Evolutionary conservation across 2,888 invertebrate genomes (phyloP).

Genomic region (Sisyra terminalis): DNA sequence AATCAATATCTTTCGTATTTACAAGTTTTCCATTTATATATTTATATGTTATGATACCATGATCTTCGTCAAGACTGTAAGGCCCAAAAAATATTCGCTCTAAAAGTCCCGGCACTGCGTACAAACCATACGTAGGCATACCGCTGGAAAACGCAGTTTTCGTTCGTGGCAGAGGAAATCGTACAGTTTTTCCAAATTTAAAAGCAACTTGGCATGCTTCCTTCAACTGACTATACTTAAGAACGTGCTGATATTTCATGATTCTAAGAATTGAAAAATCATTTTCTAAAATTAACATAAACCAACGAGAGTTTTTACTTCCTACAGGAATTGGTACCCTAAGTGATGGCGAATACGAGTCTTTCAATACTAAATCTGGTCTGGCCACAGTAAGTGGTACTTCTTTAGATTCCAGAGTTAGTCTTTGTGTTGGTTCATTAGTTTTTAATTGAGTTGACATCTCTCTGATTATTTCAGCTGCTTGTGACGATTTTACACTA

Average conservation of each 20-base stretch:
- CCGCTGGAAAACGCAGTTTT: neutral
- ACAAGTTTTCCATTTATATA: constrained; percentile 20
- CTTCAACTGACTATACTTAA: constrained; percentile 32
- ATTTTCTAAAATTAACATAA: constrained; percentile 34
- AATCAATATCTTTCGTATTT: constrained; percentile 14
- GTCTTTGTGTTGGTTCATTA: neutral
- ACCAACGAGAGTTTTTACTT: constrained; percentile 29
- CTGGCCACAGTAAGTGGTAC: constrained; percentile 17
- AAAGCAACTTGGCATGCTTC: constrained; percentile 31
- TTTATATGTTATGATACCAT: constrained; percentile 20
- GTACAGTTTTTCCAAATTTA: constrained; percentile 30
- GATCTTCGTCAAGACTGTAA: constrained; percentile 18
- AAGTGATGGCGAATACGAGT: constrained; percentile 14
- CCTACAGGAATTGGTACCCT: constrained; percentile 21
- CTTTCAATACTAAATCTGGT: constrained; percentile 13
- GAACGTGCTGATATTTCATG: constrained; percentile 31
- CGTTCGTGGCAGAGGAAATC: constrained; percentile 17
- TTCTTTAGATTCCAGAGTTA: constrained; percentile 8
- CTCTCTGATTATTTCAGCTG: no score
- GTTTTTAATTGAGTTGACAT: neutral
- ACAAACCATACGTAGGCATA: constrained; percentile 20
- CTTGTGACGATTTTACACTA: neutral
- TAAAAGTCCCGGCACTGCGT: constrained; percentile 19
- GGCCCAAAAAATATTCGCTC: constrained; percentile 26
- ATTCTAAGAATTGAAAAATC: constrained; percentile 36